A percentile compares a stretch with the other conserved stretches of the same genome.
Evolutionary conservation across 1,140 invertebrate species (phyloP).

Genomic region (Drosophila navojoa): DNA sequence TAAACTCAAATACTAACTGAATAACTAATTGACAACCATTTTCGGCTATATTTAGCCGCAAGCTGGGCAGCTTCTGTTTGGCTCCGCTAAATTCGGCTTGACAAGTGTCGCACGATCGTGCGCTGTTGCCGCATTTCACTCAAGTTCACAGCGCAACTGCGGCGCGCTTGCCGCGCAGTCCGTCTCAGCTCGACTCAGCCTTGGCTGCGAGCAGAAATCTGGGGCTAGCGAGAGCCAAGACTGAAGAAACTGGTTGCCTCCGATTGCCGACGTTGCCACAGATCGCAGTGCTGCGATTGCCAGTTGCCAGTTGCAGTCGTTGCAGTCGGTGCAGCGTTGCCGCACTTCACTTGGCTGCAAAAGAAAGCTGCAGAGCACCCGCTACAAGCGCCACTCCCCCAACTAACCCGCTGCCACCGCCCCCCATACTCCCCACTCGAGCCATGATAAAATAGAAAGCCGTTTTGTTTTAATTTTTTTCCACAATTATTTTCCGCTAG

Average conservation of each 20-base stretch:
- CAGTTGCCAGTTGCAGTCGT: conserved; percentile 3
- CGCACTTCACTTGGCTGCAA: conserved; percentile 62
- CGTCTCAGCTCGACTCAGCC: not conserved
- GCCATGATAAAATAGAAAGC: conserved; percentile 66
- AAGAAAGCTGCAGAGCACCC: conserved; percentile 73
- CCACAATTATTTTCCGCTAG: conserved; percentile 81
- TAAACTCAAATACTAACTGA: not conserved
- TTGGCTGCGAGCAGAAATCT: conserved; percentile 10
- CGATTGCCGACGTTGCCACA: too few relatives aligned
- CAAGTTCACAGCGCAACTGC: conserved; percentile 52
- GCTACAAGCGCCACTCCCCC: conserved; percentile 38
- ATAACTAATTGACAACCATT: not conserved
- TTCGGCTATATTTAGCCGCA: not conserved
- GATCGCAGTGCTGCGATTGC: not conserved
- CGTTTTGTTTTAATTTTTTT: conserved; percentile 78
- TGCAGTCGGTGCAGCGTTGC: conserved; percentile 39
- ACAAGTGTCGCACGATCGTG: conserved; percentile 2
- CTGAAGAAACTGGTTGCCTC: conserved; percentile 3
- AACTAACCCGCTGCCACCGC: conserved; percentile 1
- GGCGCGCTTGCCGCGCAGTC: not conserved
- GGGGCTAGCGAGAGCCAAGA: conserved; percentile 24
- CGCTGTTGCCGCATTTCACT: conserved; percentile 60
- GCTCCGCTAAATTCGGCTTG: not conserved
- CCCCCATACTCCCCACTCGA: not conserved
- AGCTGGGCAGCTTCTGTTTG: not conserved